phyloP scores from a whole-genome alignment of 1,140 invertebrate species.

The Cotesia vestalis region DNA sequence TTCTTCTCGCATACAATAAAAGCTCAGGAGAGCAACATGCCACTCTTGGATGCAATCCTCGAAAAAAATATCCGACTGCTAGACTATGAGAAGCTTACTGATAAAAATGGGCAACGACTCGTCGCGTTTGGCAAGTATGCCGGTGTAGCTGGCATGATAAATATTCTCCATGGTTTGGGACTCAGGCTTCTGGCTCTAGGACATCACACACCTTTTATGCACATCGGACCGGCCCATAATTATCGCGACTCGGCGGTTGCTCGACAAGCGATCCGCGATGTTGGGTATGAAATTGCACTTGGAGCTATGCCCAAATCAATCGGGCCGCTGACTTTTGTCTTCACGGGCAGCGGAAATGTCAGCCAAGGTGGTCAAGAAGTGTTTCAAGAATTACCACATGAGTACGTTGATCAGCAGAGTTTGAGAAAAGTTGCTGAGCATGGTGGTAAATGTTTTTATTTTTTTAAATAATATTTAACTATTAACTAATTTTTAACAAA shows the following conservation, averaged over 20 bases:
- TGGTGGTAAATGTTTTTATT: slow-evolving; percentile 76
- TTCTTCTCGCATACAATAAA: slow-evolving; percentile 99
- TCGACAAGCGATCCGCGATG: slow-evolving; percentile 94
- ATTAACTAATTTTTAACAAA: too few relatives aligned
- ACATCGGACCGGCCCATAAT: slow-evolving; percentile 98
- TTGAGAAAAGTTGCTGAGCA: slow-evolving; percentile 95
- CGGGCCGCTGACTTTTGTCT: slow-evolving; percentile 96
- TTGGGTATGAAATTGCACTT: slow-evolving; percentile 97
- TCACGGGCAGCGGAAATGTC: slow-evolving; percentile 92
- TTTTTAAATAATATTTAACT: background rate
- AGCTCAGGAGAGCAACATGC: slow-evolving; percentile 98
- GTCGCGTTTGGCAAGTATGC: slow-evolving; percentile 99
- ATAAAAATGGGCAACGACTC: slow-evolving; percentile 86
- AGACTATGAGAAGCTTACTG: slow-evolving; percentile 97
- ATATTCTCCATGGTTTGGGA: slow-evolving; percentile 97
- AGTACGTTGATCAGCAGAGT: slow-evolving; percentile 96
- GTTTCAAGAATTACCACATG: slow-evolving; percentile 96
- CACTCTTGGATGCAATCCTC: slow-evolving; percentile 92
- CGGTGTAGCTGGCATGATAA: slow-evolving; percentile 98
- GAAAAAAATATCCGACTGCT: slow-evolving; percentile 96
- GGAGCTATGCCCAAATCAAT: slow-evolving; percentile 98
- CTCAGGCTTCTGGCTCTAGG: slow-evolving; percentile 92
- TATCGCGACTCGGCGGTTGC: slow-evolving; percentile 98
- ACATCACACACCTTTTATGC: slow-evolving; percentile 99
- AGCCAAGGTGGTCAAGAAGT: slow-evolving; percentile 95